phyloP scores from a whole-genome alignment of 2,888 invertebrate genomes.

The Ferdinandea cuprea region DNA sequence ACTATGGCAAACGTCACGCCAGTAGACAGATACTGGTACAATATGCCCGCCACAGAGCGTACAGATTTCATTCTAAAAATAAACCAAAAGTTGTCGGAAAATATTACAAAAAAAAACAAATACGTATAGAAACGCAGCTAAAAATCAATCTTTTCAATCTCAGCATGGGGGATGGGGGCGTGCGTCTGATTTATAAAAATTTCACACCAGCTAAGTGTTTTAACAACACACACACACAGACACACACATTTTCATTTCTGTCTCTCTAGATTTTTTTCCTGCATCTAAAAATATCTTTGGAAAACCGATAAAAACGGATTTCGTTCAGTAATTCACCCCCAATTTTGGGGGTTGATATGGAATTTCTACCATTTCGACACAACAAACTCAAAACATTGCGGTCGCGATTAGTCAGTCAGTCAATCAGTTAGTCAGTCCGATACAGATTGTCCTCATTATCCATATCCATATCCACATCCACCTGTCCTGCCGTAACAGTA shows the following conservation, averaged over 20 bases:
- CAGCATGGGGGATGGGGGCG: conserved; percentile 61
- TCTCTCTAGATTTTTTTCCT: conserved; percentile 27
- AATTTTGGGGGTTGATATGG: conserved; percentile 54
- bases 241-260: conserved; percentile 15
- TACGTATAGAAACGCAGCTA: conserved; percentile 3
- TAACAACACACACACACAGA: conserved; percentile 33
- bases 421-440: background rate
- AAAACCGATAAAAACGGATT: conserved; percentile 54
- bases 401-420: background rate
- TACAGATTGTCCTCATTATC: background rate
- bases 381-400: conserved; percentile 50
- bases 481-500: conserved; percentile 16
- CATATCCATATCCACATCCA: no score
- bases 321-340: conserved; percentile 33
- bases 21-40: conserved; percentile 42
- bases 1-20: conserved; percentile 34
- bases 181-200: conserved; percentile 48
- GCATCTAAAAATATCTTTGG: conserved; percentile 63
- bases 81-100: conserved; percentile 25
- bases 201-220: conserved; percentile 40
- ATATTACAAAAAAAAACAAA: conserved; percentile 21
- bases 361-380: conserved; percentile 38
- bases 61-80: conserved; percentile 68
- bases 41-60: conserved; percentile 36
- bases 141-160: conserved; percentile 26